Conservation (phyloP, 2,888 invertebrate genomes). For the Arctia plantaginis region DNA sequence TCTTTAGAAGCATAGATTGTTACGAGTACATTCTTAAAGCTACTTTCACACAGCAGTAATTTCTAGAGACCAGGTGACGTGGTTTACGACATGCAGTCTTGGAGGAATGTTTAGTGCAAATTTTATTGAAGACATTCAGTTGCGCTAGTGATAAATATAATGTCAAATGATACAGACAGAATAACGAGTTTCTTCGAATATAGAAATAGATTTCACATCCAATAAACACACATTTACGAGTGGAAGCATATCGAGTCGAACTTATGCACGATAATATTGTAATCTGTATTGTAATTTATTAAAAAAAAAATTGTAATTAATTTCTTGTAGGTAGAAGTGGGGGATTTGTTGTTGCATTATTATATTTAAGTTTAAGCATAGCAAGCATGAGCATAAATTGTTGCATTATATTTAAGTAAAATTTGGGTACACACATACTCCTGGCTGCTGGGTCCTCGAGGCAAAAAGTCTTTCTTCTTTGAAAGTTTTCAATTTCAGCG, state of each 20-base stretch:
- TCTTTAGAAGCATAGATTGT: neutral
- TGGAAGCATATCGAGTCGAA: conserved; percentile 6
- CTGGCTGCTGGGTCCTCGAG: too few species aligned
- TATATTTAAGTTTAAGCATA: too few species aligned
- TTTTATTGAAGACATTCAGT: conserved; percentile 64
- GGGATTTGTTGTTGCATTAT: too few species aligned
- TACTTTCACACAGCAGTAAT: conserved; percentile 48
- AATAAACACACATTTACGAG: conserved; percentile 37
- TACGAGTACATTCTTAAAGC: conserved; percentile 43
- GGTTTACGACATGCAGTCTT: conserved; percentile 68
- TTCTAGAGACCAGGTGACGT: conserved; percentile 54
- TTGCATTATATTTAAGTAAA: too few species aligned
- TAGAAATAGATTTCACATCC: conserved; percentile 46
- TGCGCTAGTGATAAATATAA: conserved; percentile 65
- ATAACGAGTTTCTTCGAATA: conserved; percentile 39
- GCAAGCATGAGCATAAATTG: too few species aligned
- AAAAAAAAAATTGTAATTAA: too few species aligned
- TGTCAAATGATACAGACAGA: conserved; percentile 47
- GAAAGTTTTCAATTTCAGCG: neutral
- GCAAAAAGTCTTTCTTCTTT: too few species aligned
- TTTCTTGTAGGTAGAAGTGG: too few species aligned
- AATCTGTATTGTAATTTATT: too few species aligned
- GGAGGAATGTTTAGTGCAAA: conserved; percentile 68
- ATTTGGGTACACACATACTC: too few species aligned
- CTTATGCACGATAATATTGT: neutral